These are phyloP conservation scores for Acropternis orthonyx DNA, from an alignment of 2,797 vertebrate genomes.

Conservation along the genomic window DNA sequence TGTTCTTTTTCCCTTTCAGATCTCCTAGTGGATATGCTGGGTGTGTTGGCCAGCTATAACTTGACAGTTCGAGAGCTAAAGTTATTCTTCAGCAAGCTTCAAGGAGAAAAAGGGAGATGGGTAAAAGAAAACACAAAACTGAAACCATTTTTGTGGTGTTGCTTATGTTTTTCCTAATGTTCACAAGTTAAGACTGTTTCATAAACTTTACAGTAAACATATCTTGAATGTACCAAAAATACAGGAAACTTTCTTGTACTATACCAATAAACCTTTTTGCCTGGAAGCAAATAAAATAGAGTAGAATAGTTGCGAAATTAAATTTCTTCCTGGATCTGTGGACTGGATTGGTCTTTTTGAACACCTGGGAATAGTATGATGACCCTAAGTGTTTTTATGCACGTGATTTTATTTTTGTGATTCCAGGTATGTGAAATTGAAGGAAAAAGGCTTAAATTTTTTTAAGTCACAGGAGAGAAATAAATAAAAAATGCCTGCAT, in stretches of 20 bases:
- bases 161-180: neutral
- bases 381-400: neutral
- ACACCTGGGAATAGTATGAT: neutral
- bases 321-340: neutral
- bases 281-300: neutral
- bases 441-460: neutral
- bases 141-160: neutral
- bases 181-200: neutral
- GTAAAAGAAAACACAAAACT: slow-evolving; percentile 73
- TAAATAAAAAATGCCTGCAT: neutral
- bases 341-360: neutral
- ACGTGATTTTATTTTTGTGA: neutral
- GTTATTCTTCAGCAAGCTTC: slow-evolving; percentile 96
- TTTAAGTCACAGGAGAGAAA: neutral
- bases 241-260: neutral
- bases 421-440: neutral
- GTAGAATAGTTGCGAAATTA: neutral
- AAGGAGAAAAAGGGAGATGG: slow-evolving; percentile 95
- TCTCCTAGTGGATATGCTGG: slow-evolving; percentile 95
- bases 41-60: slow-evolving; percentile 95
- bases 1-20: slow-evolving; percentile 78
- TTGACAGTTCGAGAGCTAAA: slow-evolving; percentile 97
- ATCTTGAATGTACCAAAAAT: neutral
- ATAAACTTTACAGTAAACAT: neutral
- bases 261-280: neutral